Percentiles rank a stretch among this genome's conserved stretches.
phyloP scores from a whole-genome alignment of 2,888 invertebrate species.

The Aporophyla lueneburgensis region DNA sequence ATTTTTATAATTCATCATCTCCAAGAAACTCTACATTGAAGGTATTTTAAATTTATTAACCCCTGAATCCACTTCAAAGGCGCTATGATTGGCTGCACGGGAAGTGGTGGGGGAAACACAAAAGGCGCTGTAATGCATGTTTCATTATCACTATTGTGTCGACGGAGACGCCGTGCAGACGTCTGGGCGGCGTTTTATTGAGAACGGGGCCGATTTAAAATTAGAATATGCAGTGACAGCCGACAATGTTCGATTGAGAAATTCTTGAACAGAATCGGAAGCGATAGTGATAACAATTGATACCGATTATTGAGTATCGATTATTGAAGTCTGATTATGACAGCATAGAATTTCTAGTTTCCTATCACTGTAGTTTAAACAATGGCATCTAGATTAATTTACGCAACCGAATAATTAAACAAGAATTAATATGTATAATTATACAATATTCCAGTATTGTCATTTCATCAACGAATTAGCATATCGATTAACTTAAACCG shows the following conservation, averaged over 20 bases:
- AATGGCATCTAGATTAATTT: slow-evolving; percentile 15
- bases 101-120: slow-evolving; percentile 72
- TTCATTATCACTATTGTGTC: slow-evolving; percentile 83
- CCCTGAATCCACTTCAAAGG: slow-evolving; percentile 70
- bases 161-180: slow-evolving; percentile 76
- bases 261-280: slow-evolving; percentile 42
- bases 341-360: slow-evolving; percentile 18
- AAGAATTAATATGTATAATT: slow-evolving; percentile 39
- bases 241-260: slow-evolving; percentile 75
- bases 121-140: slow-evolving; percentile 79
- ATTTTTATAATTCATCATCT: slow-evolving; percentile 61
- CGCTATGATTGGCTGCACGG: slow-evolving; percentile 76
- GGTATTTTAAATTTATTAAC: slow-evolving; percentile 80
- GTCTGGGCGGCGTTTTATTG: slow-evolving; percentile 76
- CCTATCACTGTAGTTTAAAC: slow-evolving; percentile 28
- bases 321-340: neutral
- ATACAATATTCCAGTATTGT: slow-evolving; percentile 34
- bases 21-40: slow-evolving; percentile 54
- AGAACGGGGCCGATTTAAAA: slow-evolving; percentile 77
- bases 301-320: slow-evolving; percentile 27
- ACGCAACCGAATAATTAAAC: slow-evolving; percentile 49
- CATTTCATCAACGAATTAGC: slow-evolving; percentile 43
- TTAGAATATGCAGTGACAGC: slow-evolving; percentile 82
- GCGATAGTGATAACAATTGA: slow-evolving; percentile 15
- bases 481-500: slow-evolving; percentile 37